Evolutionary conservation across 2,888 invertebrate species (phyloP).

Genomic region (Netelia virgata): DNA sequence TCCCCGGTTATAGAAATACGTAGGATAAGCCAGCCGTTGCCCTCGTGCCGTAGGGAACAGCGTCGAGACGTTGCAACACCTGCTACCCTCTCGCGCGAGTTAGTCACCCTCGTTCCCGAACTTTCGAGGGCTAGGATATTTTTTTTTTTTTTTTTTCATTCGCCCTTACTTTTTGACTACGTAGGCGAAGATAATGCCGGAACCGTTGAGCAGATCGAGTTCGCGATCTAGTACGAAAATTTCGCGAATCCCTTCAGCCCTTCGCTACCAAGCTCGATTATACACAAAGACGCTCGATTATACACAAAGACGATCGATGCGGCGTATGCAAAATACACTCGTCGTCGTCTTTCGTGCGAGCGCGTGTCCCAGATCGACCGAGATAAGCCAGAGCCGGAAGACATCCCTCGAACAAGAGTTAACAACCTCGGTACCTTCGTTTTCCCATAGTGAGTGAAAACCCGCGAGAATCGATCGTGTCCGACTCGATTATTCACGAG

Average conservation of each 20-base stretch:
- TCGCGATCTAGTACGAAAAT: slow-evolving; percentile 36
- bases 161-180: slow-evolving; percentile 3
- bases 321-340: slow-evolving; percentile 25
- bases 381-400: slow-evolving; percentile 41
- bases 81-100: slow-evolving; percentile 27
- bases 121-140: slow-evolving; percentile 13
- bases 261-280: slow-evolving; percentile 2
- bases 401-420: neutral
- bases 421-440: neutral
- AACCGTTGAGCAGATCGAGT: slow-evolving; percentile 7
- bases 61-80: slow-evolving; percentile 24
- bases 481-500: slow-evolving; percentile 40
- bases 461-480: slow-evolving; percentile 16
- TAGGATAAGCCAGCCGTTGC: neutral
- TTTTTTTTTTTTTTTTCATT: neutral
- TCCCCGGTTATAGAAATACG: no score
- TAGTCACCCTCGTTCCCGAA: slow-evolving; percentile 34
- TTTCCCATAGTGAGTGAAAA: slow-evolving; percentile 1
- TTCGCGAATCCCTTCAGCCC: slow-evolving; percentile 38
- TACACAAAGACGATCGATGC: neutral
- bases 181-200: neutral
- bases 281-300: slow-evolving; percentile 1
- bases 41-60: neutral
- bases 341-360: slow-evolving; percentile 15
- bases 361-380: slow-evolving; percentile 50